phyloP scores from a whole-genome alignment of 1,140 invertebrate species.

The Lasioglossum albipes region DNA sequence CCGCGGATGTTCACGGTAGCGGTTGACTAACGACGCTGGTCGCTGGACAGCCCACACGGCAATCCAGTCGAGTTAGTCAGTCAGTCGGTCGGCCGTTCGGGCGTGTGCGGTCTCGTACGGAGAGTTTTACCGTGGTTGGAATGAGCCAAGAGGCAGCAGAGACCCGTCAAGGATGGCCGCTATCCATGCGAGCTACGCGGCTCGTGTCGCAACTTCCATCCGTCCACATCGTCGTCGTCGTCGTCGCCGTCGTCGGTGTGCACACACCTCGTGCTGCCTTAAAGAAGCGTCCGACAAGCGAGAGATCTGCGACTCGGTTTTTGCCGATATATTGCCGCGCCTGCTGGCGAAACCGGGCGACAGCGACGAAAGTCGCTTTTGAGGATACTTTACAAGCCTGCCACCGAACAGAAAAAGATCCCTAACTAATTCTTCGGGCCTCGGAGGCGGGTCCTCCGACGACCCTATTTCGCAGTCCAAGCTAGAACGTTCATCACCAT shows the following conservation, averaged over 20 bases:
- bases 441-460: too few species aligned
- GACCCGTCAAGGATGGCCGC: constrained; percentile 71
- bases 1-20: constrained; percentile 5
- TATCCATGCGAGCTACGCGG: constrained; percentile 46
- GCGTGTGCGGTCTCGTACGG: constrained; percentile 14
- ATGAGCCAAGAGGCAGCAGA: constrained; percentile 45
- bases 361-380: too few species aligned
- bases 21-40: background rate
- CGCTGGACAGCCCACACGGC: constrained; percentile 26
- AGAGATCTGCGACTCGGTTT: background rate
- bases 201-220: constrained; percentile 63
- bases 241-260: constrained; percentile 10
- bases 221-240: constrained; percentile 46
- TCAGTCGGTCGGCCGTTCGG: constrained; percentile 1
- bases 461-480: too few species aligned
- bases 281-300: background rate
- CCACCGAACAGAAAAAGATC: too few species aligned
- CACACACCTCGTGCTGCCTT: constrained; percentile 21
- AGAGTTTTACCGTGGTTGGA: constrained; percentile 54
- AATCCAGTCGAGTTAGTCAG: constrained; percentile 27
- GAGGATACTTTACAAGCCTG: too few species aligned
- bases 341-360: too few species aligned
- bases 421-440: too few species aligned
- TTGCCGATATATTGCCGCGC: too few species aligned
- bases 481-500: background rate